Conservation (phyloP, 2,113 vertebrate species). For the Erythrocebus patas region DNA sequence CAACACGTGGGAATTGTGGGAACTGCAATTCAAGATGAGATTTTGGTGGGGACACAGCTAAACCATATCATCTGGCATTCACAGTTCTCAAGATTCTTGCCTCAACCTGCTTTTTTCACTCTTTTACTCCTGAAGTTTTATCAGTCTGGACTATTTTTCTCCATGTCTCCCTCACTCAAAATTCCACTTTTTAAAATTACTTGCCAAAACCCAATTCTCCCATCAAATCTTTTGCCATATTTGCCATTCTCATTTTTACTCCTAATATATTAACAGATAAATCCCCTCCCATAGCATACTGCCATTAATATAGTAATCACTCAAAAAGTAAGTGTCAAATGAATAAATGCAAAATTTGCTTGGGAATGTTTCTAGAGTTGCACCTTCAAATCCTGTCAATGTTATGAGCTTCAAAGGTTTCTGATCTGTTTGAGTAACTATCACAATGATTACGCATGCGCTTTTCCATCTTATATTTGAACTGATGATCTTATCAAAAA, state of each 20-base stretch:
- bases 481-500: not conserved
- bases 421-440: not conserved
- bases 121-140: not conserved
- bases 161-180: not conserved
- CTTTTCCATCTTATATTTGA: not conserved
- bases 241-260: not conserved
- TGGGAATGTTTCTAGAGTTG: not conserved
- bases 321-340: not conserved
- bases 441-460: not conserved
- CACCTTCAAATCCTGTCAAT: not conserved
- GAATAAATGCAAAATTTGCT: not conserved
- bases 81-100: not conserved
- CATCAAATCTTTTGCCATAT: not conserved
- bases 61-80: not conserved
- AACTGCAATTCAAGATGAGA: no score
- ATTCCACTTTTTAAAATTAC: not conserved
- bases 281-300: not conserved
- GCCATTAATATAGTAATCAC: not conserved
- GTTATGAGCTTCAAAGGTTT: not conserved
- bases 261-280: not conserved
- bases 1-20: no score
- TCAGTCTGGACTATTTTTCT: not conserved
- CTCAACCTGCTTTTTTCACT: no score
- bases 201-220: not conserved
- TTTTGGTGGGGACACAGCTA: no score